phyloP scores from a whole-genome alignment of 2,113 vertebrate species.

The Maccullochella peelii region DNA sequence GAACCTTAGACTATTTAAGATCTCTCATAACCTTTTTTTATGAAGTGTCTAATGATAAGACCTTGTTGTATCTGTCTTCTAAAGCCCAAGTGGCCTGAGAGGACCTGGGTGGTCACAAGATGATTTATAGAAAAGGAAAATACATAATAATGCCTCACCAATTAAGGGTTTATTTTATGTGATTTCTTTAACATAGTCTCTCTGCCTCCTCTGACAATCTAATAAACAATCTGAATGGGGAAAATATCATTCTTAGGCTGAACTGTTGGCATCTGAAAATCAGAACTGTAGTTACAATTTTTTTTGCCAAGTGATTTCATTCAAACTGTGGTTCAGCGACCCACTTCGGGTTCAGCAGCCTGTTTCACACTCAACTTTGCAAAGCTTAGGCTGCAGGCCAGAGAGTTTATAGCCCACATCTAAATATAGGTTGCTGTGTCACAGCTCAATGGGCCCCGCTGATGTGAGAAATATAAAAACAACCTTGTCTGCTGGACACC shows the following conservation, averaged over 20 bases:
- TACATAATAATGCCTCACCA: neutral
- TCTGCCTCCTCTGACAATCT: neutral
- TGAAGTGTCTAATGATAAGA: neutral
- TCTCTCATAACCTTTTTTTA: neutral
- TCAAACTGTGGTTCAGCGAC: neutral
- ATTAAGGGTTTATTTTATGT: neutral
- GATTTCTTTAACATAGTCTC: neutral
- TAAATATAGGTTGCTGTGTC: conserved; percentile 75
- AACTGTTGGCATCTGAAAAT: neutral
- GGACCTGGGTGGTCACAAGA: neutral
- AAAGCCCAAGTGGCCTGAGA: neutral
- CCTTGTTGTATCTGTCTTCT: neutral
- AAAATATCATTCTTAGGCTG: neutral
- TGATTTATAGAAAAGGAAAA: neutral
- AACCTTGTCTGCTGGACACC: conserved; percentile 71
- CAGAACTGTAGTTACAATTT: neutral
- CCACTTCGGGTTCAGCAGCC: neutral
- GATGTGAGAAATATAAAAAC: conserved; percentile 75
- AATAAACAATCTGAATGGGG: neutral
- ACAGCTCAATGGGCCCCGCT: conserved; percentile 65
- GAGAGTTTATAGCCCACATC: conserved; percentile 50
- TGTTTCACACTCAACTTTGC: conserved; percentile 6
- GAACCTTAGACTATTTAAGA: neutral
- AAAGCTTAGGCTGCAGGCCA: conserved; percentile 35
- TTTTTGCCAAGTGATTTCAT: neutral